A percentile compares a stretch with the other conserved stretches of the same genome.
Conservation (phyloP, 2,113 vertebrate species). For the Naja naja region DNA sequence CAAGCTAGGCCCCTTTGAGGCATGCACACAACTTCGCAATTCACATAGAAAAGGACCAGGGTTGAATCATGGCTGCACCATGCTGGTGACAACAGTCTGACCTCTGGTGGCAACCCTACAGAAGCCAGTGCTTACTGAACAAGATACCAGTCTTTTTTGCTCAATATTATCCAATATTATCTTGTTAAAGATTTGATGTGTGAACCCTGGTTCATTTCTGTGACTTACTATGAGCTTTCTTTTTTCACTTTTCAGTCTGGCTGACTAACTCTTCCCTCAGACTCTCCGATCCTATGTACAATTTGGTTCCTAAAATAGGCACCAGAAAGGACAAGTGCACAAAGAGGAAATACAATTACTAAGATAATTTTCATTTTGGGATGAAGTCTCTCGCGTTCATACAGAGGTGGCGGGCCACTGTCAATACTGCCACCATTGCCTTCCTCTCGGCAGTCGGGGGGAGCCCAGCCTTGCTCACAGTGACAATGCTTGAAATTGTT, state of each 20-base stretch:
- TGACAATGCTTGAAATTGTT: constrained; percentile 88
- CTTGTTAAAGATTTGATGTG: not conserved
- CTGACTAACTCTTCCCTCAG: not conserved
- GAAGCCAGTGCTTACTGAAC: not conserved
- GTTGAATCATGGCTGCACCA: not conserved
- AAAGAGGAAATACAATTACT: not conserved
- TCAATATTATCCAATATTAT: not conserved
- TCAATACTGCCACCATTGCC: constrained; percentile 84
- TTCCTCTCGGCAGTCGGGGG: constrained; percentile 71
- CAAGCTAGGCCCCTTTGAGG: not conserved
- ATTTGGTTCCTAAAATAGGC: not conserved
- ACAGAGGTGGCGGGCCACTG: constrained; percentile 74
- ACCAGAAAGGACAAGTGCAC: not conserved
- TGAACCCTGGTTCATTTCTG: not conserved
- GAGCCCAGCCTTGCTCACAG: constrained; percentile 76
- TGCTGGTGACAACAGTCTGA: not conserved
- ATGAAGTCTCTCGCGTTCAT: not conserved
- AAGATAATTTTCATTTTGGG: not conserved
- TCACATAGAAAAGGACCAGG: not conserved
- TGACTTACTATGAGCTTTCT: not conserved
- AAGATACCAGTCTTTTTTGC: not conserved
- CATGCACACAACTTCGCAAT: not conserved
- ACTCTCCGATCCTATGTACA: not conserved
- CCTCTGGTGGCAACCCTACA: not conserved
- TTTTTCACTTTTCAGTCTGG: not conserved